Conservation (phyloP, 2,888 invertebrate genomes). For the Acronicta leporina region DNA sequence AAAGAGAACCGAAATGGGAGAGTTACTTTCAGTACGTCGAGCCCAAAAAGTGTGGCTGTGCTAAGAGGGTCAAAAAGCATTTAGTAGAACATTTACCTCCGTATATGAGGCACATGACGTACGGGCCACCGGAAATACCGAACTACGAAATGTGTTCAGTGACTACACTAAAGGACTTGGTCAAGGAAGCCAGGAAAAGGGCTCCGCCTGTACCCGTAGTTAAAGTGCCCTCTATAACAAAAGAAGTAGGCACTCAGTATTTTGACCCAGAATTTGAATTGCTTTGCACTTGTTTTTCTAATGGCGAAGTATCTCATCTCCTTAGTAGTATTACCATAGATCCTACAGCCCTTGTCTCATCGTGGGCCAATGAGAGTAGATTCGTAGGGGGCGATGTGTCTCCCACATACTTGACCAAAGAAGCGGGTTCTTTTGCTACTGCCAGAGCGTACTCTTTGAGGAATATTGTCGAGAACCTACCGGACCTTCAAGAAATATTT, state of each 20-base stretch:
- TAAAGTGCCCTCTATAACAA: constrained; percentile 61
- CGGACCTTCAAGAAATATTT: constrained; percentile 74
- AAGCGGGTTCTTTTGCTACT: constrained; percentile 62
- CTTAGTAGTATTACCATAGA: constrained; percentile 51
- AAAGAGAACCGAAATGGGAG: constrained; percentile 79
- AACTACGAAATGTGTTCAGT: constrained; percentile 75
- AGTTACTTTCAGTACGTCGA: constrained; percentile 71
- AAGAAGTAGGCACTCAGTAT: constrained; percentile 69
- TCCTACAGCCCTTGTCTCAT: constrained; percentile 34
- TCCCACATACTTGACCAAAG: constrained; percentile 1
- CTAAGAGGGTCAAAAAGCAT: constrained; percentile 73
- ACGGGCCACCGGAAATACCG: constrained; percentile 67
- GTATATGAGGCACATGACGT: constrained; percentile 79
- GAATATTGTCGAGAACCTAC: constrained; percentile 62
- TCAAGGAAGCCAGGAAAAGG: constrained; percentile 59
- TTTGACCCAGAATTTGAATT: constrained; percentile 70
- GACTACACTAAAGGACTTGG: constrained; percentile 66
- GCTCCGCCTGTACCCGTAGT: constrained; percentile 26
- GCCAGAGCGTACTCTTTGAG: constrained; percentile 69
- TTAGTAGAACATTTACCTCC: constrained; percentile 76
- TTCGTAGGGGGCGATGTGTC: not conserved
- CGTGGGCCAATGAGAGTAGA: not conserved
- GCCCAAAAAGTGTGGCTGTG: constrained; percentile 72
- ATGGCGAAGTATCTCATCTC: constrained; percentile 65
- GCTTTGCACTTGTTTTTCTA: constrained; percentile 76